phyloP scores from a whole-genome alignment of 2,113 vertebrate genomes.

The Carollia perspicillata region DNA sequence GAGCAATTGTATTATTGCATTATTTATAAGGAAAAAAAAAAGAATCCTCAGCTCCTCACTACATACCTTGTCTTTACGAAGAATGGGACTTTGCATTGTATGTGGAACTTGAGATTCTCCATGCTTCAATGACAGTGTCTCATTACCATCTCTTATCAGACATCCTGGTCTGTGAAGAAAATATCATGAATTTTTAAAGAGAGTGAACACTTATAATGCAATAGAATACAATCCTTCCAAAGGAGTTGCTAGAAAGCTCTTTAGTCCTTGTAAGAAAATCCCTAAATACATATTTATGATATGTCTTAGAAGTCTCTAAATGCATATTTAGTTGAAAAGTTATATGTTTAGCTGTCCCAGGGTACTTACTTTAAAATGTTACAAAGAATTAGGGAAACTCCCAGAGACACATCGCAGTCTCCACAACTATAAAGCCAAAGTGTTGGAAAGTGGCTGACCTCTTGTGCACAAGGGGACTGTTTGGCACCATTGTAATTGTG shows the following conservation, averaged over 20 bases:
- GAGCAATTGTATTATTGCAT: conserved; percentile 57
- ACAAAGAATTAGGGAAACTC: conserved; percentile 63
- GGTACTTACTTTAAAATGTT: conserved; percentile 66
- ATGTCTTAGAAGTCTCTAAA: conserved; percentile 66
- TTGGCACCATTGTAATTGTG: conserved; percentile 45
- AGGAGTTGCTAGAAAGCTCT: conserved; percentile 60
- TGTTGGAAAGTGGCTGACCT: conserved; percentile 48
- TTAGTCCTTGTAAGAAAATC: conserved; percentile 69
- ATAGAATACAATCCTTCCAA: conserved; percentile 46
- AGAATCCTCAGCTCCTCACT: background rate
- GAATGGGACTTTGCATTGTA: background rate
- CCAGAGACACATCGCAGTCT: conserved; percentile 31
- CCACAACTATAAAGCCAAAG: conserved; percentile 15
- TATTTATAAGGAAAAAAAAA: conserved; percentile 62
- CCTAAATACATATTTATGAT: conserved; percentile 70
- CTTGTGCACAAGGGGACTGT: background rate
- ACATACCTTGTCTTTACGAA: conserved; percentile 26
- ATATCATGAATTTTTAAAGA: conserved; percentile 74
- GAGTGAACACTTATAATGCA: conserved; percentile 45
- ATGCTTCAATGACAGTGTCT: conserved; percentile 44
- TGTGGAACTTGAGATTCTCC: conserved; percentile 63
- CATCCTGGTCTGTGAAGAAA: conserved; percentile 51
- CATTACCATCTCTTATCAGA: conserved; percentile 63
- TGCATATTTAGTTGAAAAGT: conserved; percentile 67
- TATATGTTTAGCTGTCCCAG: conserved; percentile 55